Percentiles rank a stretch among this genome's conserved stretches.
These are phyloP conservation scores for Helarctos malayanus DNA, from an alignment of 2,797 vertebrate species.

Conservation along the genomic window DNA sequence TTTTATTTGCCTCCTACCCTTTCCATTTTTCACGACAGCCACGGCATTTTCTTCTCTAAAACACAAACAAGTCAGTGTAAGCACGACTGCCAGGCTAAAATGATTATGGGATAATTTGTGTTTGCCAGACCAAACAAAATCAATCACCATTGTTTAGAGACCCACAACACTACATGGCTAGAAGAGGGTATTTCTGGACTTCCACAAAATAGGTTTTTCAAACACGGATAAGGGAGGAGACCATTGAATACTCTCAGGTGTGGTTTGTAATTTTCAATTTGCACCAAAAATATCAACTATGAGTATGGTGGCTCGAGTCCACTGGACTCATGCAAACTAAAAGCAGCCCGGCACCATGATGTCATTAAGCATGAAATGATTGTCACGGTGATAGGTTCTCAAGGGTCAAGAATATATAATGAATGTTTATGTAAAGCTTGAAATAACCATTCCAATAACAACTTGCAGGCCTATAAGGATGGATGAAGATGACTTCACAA, in stretches of 20 bases:
- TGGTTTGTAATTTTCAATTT: slow-evolving; percentile 74
- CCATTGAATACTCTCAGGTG: slow-evolving; percentile 38
- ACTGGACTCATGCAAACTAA: slow-evolving; percentile 51
- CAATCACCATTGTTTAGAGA: slow-evolving; percentile 85
- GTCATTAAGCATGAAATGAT: slow-evolving; percentile 5
- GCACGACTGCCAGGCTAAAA: slow-evolving; percentile 82
- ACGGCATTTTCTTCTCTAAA: slow-evolving; percentile 79
- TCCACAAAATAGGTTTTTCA: slow-evolving; percentile 59
- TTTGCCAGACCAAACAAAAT: slow-evolving; percentile 88
- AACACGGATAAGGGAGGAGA: neutral
- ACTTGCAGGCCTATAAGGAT: neutral
- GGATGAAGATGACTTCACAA: neutral
- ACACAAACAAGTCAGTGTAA: slow-evolving; percentile 78
- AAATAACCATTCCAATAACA: slow-evolving; percentile 54
- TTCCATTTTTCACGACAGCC: slow-evolving; percentile 78
- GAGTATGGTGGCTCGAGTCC: slow-evolving; percentile 20
- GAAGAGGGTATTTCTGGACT: slow-evolving; percentile 78
- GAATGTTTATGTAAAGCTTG: neutral
- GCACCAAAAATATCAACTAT: slow-evolving; percentile 31
- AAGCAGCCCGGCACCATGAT: neutral
- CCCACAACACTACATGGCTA: slow-evolving; percentile 63
- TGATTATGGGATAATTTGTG: slow-evolving; percentile 85
- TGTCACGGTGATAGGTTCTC: slow-evolving; percentile 30
- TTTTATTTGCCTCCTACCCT: slow-evolving; percentile 69
- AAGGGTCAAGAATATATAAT: neutral